Conservation (phyloP, 2,797 vertebrate genomes). For the Gallinago solitaria region DNA sequence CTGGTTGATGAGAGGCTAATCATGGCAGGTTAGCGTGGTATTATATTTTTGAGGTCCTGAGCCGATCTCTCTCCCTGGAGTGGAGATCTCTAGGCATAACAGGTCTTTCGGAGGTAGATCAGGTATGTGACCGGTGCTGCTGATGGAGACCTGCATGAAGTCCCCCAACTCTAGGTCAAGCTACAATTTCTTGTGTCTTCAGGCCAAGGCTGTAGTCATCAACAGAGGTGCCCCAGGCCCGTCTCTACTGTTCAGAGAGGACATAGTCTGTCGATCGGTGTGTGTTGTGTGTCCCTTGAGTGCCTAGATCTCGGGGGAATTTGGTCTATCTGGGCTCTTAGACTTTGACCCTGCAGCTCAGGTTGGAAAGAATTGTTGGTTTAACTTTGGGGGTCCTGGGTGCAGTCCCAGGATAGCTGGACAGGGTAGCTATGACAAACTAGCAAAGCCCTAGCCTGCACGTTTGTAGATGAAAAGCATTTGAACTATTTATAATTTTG, state of each 20-base stretch:
- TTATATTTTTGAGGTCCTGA: background rate
- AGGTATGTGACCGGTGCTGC: background rate
- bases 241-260: background rate
- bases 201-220: background rate
- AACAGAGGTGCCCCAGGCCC: background rate
- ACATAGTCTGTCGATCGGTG: background rate
- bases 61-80: background rate
- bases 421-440: background rate
- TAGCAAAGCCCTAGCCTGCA: background rate
- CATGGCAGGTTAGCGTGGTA: background rate
- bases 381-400: background rate
- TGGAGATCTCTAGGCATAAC: background rate
- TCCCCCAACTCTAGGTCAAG: background rate
- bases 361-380: background rate
- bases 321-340: background rate
- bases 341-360: background rate
- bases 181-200: background rate
- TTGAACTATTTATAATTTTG: background rate
- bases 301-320: background rate
- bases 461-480: background rate
- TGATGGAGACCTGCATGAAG: background rate
- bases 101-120: background rate
- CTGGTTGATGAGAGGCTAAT: background rate
- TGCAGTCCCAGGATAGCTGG: background rate
- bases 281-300: background rate